Evolutionary conservation across 23 tunicate genomes (phyloP).

Genomic region (Botrylloides violaceus): DNA sequence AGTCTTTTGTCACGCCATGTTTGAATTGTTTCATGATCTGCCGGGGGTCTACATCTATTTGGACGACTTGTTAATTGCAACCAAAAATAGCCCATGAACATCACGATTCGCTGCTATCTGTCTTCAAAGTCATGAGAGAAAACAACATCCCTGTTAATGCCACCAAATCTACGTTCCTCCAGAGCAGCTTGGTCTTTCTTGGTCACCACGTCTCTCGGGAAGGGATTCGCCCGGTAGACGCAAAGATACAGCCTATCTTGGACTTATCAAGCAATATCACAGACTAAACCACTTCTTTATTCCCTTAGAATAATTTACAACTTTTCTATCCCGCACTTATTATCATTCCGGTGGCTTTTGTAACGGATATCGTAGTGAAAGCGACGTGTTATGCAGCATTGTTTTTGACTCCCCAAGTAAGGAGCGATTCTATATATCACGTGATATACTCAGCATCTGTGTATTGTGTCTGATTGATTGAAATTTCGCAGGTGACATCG

Average conservation of each 20-base stretch:
- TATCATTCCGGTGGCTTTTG: constrained; percentile 51
- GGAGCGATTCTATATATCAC: no score
- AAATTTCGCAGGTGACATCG: constrained; percentile 65
- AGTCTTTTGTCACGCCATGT: neutral
- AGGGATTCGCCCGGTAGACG: neutral
- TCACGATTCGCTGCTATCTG: neutral
- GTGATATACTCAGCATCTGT: no score
- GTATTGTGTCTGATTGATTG: no score
- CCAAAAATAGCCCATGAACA: neutral
- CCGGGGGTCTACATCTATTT: neutral
- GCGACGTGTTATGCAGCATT: constrained; percentile 72
- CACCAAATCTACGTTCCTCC: neutral
- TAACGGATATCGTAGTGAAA: constrained; percentile 52
- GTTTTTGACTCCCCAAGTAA: constrained; percentile 63
- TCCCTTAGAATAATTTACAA: constrained; percentile 57
- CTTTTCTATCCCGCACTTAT: constrained; percentile 62
- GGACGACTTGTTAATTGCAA: neutral
- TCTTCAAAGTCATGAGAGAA: neutral
- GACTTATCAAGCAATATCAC: neutral
- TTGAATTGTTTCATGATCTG: neutral
- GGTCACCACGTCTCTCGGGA: neutral
- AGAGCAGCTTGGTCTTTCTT: neutral
- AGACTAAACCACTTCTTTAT: neutral
- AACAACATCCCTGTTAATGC: neutral
- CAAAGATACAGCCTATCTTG: neutral